Evolutionary conservation across 2,888 invertebrate genomes (phyloP), one percentile per base, ranked within the genome.

Genomic region (Phlogophora meticulosa): DNA sequence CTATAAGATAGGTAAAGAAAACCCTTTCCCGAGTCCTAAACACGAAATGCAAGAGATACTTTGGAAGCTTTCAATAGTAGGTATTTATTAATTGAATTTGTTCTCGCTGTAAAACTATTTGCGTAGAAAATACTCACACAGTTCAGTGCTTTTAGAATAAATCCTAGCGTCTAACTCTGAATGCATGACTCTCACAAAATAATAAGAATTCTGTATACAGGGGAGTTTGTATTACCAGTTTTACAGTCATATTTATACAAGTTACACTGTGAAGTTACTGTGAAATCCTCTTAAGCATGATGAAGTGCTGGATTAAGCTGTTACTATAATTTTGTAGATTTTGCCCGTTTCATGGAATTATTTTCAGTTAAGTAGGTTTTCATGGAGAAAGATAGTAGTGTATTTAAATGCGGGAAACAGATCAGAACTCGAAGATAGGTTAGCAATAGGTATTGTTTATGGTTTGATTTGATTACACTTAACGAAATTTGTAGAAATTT

Each of bases 301-400:
- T 57, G 32, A 57, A 78, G 64, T 52, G 32, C 48, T 4, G 52
- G 62, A 76, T 79, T 68, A 65, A 76, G 63, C 52, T 70, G 72
- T 67, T 66, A 65, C 49, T 73, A 69, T 75, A 67, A 81, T 75
- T 80, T 61, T 56, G 62, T 66, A 68, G 51, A 68, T 72, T 55
- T 68, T 78, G 34, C 62, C 63, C 65, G 64, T 45, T 1, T 46
- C 58, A 59, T 59, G 49, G 70, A 70, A 55, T 76, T 75, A 62
- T 75, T 71, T 75, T 71, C 61, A 72, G 65, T 63, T 52, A 69
- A 60, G 70, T 56, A 53, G 36, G 45, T 53, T 60, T 60, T 46
- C 32, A 60, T 67, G 22, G 15, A 24, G 45, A 43, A 15, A 11
- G 1, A 15, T 15, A 43, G 17, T 28, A 20, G 42, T 9, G 38